Evolutionary conservation across 2,888 invertebrate genomes (phyloP), one percentile per base, ranked within the genome.

Genomic region (Rhabditoides inermis): DNA sequence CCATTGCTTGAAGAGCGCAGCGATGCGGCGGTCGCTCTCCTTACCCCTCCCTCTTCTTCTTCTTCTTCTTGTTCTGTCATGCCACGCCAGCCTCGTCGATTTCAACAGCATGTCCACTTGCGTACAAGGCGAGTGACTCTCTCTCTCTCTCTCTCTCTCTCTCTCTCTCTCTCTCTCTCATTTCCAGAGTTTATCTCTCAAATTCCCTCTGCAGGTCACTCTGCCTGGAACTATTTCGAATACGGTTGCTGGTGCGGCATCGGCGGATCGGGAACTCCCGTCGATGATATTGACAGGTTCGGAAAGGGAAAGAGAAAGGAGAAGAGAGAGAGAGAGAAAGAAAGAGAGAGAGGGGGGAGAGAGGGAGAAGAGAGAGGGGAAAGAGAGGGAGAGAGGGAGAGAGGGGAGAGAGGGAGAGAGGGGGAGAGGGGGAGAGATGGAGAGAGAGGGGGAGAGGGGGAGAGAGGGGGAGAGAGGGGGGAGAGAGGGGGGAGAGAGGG

Each of bases 361-460:
- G n/a, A n/a, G n/a, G n/a, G n/a, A n/a, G n/a, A n/a, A n/a, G n/a
- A n/a, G n/a, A n/a, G n/a, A n/a, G 49, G 45, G 39, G 45, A 30
- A 32, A 39, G 28, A 50, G 47, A 46, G 35, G 40, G 45, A 28
- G 6, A 30, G 41, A 53, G 45, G 32, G 40, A 49, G 40, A 49
- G 35, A 32, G 41, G 39, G 39, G 28, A 49, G 45, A 45, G 40
- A 51, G 48, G 25, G 42, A 32, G 23, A 37, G 39, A 49, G 45
- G 28, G 23, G 49, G 53, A 32, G 36, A 54, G 36, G 42, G 45
- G 88, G 88, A 28, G 87, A 87, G 12, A 79, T 90, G 58, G 84
- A 92, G 78, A 90, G 87, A 7, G 92, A 94, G 80, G 90, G 92
- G 36, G 81, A 81, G 27, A 30, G 35, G 23, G 18, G 15, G 28